phyloP scores from a whole-genome alignment of 37 sponge, comb jelly and placozoan species.

The Crambe crambe region DNA sequence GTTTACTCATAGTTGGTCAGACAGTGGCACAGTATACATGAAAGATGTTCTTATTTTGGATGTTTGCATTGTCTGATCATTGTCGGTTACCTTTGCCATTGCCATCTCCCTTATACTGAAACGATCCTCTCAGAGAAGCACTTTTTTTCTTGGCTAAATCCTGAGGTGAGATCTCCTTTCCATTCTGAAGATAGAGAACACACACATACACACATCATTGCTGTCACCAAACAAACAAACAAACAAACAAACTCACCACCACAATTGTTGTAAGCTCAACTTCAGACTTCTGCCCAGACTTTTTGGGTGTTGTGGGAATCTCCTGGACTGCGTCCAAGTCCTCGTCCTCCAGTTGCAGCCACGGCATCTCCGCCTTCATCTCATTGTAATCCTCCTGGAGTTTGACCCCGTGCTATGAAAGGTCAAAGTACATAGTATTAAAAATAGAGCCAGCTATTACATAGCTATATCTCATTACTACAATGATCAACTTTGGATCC shows the following conservation, averaged over 20 bases:
- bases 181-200: conserved; percentile 19
- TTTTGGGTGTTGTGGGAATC: not conserved
- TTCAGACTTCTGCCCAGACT: not conserved
- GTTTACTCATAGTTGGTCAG: no score
- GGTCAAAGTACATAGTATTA: not conserved
- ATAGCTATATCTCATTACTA: no score
- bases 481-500: no score
- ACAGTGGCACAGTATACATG: no score
- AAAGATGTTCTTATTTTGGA: no score
- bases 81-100: no score
- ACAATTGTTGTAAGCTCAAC: not conserved
- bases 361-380: conserved; percentile 67
- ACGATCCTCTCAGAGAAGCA: conserved; percentile 16
- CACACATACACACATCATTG: not conserved
- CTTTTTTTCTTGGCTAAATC: conserved; percentile 15
- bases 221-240: not conserved
- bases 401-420: conserved; percentile 48
- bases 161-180: conserved; percentile 6
- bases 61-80: no score
- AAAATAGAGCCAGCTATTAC: no score
- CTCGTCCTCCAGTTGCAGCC: conserved; percentile 75
- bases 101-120: conserved; percentile 3
- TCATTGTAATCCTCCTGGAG: conserved; percentile 56
- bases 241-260: not conserved
- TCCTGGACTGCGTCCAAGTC: conserved; percentile 28